Evolutionary conservation across 1,140 invertebrate genomes (phyloP).

Genomic region (Babylonia areolata): DNA sequence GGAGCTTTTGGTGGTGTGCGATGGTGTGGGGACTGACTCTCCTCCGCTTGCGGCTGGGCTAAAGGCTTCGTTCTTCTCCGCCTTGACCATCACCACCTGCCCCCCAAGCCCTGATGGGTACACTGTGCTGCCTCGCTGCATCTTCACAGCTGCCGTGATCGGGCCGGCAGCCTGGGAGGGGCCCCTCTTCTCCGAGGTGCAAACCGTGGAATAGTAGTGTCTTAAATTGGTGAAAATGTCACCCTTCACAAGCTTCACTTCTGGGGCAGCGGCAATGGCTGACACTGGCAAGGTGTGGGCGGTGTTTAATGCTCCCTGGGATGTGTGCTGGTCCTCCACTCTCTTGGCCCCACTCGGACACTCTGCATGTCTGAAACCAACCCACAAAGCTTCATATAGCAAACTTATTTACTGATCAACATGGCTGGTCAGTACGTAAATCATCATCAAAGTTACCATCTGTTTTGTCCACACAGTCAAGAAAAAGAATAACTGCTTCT

Average conservation of each 20-base stretch:
- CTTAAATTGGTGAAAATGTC: background rate
- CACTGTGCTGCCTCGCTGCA: background rate
- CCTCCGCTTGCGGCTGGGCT: background rate
- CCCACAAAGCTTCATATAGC: background rate
- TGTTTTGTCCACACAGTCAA: no score
- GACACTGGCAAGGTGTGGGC: background rate
- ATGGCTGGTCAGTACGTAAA: no score
- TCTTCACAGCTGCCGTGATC: background rate
- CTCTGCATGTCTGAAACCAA: background rate
- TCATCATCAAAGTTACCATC: no score
- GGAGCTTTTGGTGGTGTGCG: constrained; percentile 46
- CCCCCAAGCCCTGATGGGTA: background rate
- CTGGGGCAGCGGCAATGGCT: background rate
- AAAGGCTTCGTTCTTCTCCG: background rate
- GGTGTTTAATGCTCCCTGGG: background rate
- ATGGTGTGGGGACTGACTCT: background rate
- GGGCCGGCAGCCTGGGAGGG: background rate
- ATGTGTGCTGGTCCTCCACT: background rate
- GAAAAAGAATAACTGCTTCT: no score
- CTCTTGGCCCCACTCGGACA: background rate
- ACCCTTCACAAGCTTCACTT: background rate
- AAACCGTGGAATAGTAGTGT: background rate
- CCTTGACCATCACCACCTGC: background rate
- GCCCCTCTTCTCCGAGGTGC: background rate
- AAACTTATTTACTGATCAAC: background rate